A percentile compares a stretch with the other conserved stretches of the same genome.
These are phyloP conservation scores for Busseola fusca DNA, from an alignment of 2,888 invertebrate species.

Conservation along the genomic window DNA sequence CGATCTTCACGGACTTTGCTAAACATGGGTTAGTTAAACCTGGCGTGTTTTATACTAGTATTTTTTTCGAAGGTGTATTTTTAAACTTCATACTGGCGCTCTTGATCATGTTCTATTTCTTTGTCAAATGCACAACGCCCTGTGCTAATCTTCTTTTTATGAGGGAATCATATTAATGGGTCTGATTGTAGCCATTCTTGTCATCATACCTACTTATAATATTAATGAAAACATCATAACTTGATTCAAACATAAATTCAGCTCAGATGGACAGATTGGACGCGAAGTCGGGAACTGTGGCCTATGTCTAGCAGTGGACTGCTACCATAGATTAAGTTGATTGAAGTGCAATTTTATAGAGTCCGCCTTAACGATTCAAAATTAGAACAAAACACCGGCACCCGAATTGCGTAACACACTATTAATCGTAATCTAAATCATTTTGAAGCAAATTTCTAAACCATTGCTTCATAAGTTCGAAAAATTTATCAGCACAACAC, in stretches of 20 bases:
- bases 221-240: not conserved
- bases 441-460: too few species aligned
- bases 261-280: not conserved
- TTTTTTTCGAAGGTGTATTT: too few species aligned
- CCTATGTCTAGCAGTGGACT: not conserved
- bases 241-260: not conserved
- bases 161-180: not conserved
- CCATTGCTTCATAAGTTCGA: too few species aligned
- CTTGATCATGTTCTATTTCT: not conserved
- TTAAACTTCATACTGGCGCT: too few species aligned
- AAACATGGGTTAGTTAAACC: slow-evolving; percentile 18
- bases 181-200: not conserved
- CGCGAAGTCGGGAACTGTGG: too few species aligned
- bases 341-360: not conserved
- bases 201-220: not conserved
- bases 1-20: slow-evolving; percentile 31
- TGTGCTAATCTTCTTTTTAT: not conserved
- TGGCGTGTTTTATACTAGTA: too few species aligned
- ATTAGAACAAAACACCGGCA: not conserved
- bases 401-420: too few species aligned
- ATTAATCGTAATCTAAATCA: too few species aligned
- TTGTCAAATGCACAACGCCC: not conserved
- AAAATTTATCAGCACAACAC: too few species aligned
- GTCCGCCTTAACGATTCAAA: not conserved
- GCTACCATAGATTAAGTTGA: not conserved